Conservation (phyloP, 1,140 invertebrate genomes). For the Odontomachus brunneus region DNA sequence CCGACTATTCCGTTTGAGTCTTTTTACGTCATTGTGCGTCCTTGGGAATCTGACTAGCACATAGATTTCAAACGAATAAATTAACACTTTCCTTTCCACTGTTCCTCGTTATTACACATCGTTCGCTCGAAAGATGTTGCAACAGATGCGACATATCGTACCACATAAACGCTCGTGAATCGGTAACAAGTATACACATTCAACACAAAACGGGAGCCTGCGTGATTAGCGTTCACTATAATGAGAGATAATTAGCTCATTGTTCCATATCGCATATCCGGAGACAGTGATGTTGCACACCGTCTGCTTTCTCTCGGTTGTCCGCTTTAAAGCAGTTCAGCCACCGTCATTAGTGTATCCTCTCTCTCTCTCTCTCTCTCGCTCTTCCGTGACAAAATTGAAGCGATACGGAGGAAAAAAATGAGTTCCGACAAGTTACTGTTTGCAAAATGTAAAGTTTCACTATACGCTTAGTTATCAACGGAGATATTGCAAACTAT, state of each 20-base stretch:
- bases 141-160: slow-evolving; percentile 28
- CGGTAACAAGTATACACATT: slow-evolving; percentile 36
- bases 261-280: too few species aligned
- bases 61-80: slow-evolving; percentile 70
- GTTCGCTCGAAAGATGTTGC: slow-evolving; percentile 5
- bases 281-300: slow-evolving; percentile 63
- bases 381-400: too few species aligned
- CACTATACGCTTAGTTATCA: neutral
- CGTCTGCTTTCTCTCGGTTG: slow-evolving; percentile 1
- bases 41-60: slow-evolving; percentile 82
- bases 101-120: slow-evolving; percentile 18
- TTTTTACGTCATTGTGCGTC: slow-evolving; percentile 77
- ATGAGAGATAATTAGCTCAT: slow-evolving; percentile 14
- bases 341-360: neutral
- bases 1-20: slow-evolving; percentile 59
- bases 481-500: slow-evolving; percentile 24
- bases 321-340: neutral
- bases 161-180: slow-evolving; percentile 45
- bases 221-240: slow-evolving; percentile 40
- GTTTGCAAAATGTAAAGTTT: too few species aligned
- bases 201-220: slow-evolving; percentile 35
- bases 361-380: neutral
- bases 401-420: too few species aligned
- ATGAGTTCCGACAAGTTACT: too few species aligned
- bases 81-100: slow-evolving; percentile 48